Percentiles rank a stretch among this genome's conserved stretches.
Evolutionary conservation across 2,888 invertebrate species (phyloP).

Genomic region (Diaperis boleti): DNA sequence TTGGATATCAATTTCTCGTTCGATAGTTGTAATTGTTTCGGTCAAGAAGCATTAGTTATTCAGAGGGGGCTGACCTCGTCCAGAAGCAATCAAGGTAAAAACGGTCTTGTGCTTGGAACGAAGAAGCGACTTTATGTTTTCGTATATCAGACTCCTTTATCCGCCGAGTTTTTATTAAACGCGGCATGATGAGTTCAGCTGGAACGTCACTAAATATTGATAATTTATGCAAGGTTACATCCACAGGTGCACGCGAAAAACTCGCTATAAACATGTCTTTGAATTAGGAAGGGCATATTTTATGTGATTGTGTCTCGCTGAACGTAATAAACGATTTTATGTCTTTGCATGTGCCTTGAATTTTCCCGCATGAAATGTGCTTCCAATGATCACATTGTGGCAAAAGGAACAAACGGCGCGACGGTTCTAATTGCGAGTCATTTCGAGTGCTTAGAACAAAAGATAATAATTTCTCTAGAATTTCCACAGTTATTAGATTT

Average conservation of each 20-base stretch:
- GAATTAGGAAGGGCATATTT: not conserved
- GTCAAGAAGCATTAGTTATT: constrained; percentile 25
- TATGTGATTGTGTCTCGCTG: not conserved
- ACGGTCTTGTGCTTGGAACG: not conserved
- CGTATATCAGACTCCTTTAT: not conserved
- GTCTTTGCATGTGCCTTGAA: not conserved
- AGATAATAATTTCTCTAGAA: too few relatives aligned
- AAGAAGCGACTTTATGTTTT: not conserved
- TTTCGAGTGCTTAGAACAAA: too few relatives aligned
- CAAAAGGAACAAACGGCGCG: too few relatives aligned
- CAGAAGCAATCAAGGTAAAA: constrained; percentile 6
- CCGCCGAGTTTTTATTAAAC: constrained; percentile 2
- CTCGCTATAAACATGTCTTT: not conserved
- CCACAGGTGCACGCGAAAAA: not conserved
- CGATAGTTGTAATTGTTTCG: constrained; percentile 29
- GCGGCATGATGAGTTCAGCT: not conserved
- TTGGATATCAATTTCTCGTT: constrained; percentile 60
- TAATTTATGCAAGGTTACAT: not conserved
- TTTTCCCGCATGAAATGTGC: not conserved
- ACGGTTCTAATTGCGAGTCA: too few relatives aligned
- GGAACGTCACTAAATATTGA: not conserved
- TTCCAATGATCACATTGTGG: not conserved
- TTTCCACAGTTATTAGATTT: too few relatives aligned
- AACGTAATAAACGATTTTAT: not conserved
- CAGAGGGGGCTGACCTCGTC: not conserved